These are phyloP conservation scores for Eptesicus fuscus DNA, from an alignment of 2,113 vertebrate species.

Conservation along the genomic window DNA sequence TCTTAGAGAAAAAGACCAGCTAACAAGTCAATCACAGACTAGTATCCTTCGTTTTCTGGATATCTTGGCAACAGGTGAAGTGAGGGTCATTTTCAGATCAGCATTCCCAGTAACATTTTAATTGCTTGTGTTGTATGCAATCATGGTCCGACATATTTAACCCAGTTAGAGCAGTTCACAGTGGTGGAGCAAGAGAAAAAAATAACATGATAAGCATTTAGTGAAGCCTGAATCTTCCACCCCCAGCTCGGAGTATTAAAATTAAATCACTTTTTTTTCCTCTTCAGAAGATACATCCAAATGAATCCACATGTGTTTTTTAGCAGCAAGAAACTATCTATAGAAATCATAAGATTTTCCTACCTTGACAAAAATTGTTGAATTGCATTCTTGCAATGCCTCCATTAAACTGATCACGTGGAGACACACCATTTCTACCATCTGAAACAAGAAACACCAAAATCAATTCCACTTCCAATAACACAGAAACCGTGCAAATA, in stretches of 20 bases:
- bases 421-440: constrained; percentile 99
- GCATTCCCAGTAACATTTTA: neutral
- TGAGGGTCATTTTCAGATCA: neutral
- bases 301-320: constrained; percentile 30
- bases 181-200: neutral
- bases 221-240: neutral
- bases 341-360: constrained; percentile 51
- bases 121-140: neutral
- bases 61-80: neutral
- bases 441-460: constrained; percentile 80
- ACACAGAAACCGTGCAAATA: neutral
- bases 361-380: constrained; percentile 99
- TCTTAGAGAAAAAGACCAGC: neutral
- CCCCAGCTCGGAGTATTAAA: neutral
- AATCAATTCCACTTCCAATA: constrained; percentile 36
- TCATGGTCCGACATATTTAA: neutral
- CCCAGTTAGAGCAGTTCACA: neutral
- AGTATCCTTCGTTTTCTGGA: constrained; percentile 1
- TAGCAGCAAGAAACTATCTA: neutral
- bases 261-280: neutral
- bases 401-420: constrained; percentile 99
- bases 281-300: neutral
- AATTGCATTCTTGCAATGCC: constrained; percentile 98
- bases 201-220: neutral
- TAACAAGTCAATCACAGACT: neutral